Conservation (phyloP, 2,888 invertebrate genomes). For the Macrostomum cliftonense region DNA sequence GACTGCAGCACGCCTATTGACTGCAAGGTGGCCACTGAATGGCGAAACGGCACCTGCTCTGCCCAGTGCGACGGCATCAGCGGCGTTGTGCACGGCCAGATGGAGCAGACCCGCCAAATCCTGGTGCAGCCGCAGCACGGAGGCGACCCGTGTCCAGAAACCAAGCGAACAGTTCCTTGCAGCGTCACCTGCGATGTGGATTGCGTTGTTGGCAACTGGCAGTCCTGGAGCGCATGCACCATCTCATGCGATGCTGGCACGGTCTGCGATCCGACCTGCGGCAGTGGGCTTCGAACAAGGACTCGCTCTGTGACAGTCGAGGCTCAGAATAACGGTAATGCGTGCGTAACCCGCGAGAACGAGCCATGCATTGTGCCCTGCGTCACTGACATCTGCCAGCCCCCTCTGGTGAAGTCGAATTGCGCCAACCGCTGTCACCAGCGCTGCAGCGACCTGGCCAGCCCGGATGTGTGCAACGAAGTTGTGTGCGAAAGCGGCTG, state of each 20-base stretch:
- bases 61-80: too few relatives aligned
- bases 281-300: neutral
- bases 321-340: constrained; percentile 2
- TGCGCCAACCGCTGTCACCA: constrained; percentile 7
- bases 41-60: too few relatives aligned
- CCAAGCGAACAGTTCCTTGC: too few relatives aligned
- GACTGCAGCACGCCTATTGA: too few relatives aligned
- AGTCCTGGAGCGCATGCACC: too few relatives aligned
- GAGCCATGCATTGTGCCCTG: neutral
- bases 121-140: too few relatives aligned
- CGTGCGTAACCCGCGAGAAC: neutral
- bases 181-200: too few relatives aligned
- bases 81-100: too few relatives aligned
- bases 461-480: neutral
- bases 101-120: too few relatives aligned
- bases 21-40: too few relatives aligned
- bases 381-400: neutral
- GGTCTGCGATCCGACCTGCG: constrained; percentile 5
- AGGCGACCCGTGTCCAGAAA: too few relatives aligned
- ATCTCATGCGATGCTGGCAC: neutral
- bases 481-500: constrained; percentile 4
- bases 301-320: neutral
- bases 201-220: too few relatives aligned
- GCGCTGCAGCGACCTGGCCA: constrained; percentile 2
- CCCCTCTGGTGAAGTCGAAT: neutral